Base-by-base conservation (phyloP, 2,888 invertebrate species). In the Embidobia sp. region DNA sequence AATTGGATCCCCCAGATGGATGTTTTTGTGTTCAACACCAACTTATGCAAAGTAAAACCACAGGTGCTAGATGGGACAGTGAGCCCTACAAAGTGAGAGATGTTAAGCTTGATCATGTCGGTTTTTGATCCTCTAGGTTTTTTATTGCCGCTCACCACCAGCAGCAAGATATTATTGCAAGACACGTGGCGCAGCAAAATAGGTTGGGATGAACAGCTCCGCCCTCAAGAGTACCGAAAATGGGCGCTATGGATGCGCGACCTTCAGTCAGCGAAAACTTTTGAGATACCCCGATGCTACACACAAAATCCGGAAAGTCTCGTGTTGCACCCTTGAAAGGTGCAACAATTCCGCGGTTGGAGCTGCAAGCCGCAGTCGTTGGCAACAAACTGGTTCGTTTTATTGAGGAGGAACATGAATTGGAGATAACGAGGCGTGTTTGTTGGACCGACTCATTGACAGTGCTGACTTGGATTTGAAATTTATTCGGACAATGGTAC, bases 121-220 rank as follows among this genome's bases (percentile, higher is more conserved):
- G 6, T 35, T 1, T 35, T 10, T 10, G 35, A 35, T 6, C 35
- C 35, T 5, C 7, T 84, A 0, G 84, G 84, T 5, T 51, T 82
- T 0, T 59, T 84, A 3, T 63, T 67, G 0, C 79, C 80, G 4
- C 77, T 82, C 4, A 44, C 79, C 1, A 67, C 84, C 8, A 42
- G 69, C 8, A 49, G 67, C 1, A 78, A 79, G 66, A 78, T 82
- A 2, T 22, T 85, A 5, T 42, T 84, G 8, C 81, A 82, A 55
- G 55, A 81, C 6, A 78, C 82, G 15, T 83, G 80, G 82, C 42
- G 51, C 16, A 67, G 63, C 15, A 70, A 73, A 2, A 77, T 79
- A 2, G 72, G 31, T 1, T 82, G 78, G 78, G 79, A 82, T 46
- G 69, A 76, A 6, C n/a, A 37, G 11, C 44, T 81, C 1, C 5